These are phyloP conservation scores for Artemisiospiza belli DNA, from an alignment of 2,113 vertebrate species.

Conservation along the genomic window DNA sequence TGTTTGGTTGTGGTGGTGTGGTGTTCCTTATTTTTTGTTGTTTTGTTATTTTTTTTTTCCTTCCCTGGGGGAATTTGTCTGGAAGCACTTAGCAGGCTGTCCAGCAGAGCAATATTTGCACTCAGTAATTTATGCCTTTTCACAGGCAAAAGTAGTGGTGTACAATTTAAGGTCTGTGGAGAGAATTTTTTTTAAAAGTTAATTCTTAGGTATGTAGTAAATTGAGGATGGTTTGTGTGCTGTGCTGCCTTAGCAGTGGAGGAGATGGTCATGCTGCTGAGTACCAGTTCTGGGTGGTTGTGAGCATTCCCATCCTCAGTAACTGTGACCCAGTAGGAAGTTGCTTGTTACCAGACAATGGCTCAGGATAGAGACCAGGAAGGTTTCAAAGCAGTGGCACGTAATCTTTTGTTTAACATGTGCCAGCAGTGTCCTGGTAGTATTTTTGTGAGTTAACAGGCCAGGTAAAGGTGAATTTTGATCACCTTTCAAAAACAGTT, in stretches of 20 bases:
- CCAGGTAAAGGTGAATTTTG: not conserved
- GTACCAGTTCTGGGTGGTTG: not conserved
- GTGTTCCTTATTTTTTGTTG: no score
- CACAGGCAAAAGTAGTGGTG: not conserved
- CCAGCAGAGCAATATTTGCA: fast-evolving
- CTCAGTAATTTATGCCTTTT: not conserved
- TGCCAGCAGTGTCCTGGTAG: fast-evolving
- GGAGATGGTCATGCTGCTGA: not conserved
- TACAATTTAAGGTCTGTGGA: not conserved
- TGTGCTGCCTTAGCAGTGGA: not conserved
- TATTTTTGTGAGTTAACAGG: not conserved
- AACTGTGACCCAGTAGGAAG: not conserved
- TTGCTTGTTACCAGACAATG: not conserved
- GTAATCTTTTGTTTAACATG: fast-evolving
- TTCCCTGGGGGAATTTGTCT: not conserved
- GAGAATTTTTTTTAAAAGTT: not conserved
- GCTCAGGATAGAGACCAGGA: not conserved
- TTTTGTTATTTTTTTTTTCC: no score
- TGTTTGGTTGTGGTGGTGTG: not conserved
- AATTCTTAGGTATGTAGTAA: not conserved
- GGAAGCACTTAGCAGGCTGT: not conserved
- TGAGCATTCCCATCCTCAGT: not conserved
- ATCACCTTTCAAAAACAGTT: not conserved
- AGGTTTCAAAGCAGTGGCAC: not conserved
- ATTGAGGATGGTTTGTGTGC: not conserved